Evolutionary conservation across 2,888 invertebrate genomes (phyloP).

Genomic region (Julus scanicus): DNA sequence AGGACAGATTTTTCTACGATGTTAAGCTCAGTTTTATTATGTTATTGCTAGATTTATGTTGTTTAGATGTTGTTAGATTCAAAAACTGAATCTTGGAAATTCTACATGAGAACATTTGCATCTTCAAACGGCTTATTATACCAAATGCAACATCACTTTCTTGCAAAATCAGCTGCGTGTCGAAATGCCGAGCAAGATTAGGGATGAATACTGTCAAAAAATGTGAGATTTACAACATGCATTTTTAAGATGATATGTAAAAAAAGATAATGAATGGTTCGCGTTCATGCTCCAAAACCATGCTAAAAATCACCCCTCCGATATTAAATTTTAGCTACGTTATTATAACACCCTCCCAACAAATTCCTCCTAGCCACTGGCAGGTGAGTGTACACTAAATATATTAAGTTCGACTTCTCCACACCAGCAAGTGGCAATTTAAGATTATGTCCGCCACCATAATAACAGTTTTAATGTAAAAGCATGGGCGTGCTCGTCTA

Average conservation of each 20-base stretch:
- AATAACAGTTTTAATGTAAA: conserved; percentile 33
- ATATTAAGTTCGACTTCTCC: not conserved
- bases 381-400: not conserved
- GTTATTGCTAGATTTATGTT: not conserved
- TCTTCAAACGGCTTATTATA: not conserved
- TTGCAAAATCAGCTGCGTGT: not conserved
- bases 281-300: not conserved
- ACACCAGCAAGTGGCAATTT: conserved; percentile 17
- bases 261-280: conserved; percentile 26
- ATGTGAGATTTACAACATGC: conserved; percentile 2
- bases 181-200: not conserved
- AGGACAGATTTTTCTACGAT: not conserved
- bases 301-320: not conserved
- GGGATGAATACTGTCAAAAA: not conserved
- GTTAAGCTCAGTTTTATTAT: not conserved
- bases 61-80: not conserved
- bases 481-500: conserved; percentile 33
- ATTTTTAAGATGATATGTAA: conserved; percentile 22
- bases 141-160: not conserved
- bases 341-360: conserved; percentile 6
- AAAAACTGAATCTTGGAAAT: not conserved
- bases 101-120: not conserved
- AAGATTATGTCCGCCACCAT: conserved; percentile 7
- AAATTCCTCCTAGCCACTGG: not conserved
- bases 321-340: conserved; percentile 1